Conservation (phyloP, 1,140 invertebrate species). For the Panagrolaimus sp. region DNA sequence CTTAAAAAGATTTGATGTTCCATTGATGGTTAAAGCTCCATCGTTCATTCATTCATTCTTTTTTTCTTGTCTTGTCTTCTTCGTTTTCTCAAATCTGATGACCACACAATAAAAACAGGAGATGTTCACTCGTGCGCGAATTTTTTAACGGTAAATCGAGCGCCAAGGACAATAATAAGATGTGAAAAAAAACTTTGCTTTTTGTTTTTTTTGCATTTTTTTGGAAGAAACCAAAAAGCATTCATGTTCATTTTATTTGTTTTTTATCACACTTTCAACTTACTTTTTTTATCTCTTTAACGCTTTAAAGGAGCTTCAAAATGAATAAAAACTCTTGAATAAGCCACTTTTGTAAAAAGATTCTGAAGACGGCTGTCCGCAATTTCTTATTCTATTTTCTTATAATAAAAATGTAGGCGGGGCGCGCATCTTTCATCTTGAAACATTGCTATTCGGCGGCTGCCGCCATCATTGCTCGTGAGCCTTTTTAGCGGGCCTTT, state of each 20-base stretch:
- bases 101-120: slow-evolving; percentile 1
- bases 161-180: slow-evolving; percentile 4
- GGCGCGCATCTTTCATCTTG: slow-evolving; percentile 10
- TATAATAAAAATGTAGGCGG: background rate
- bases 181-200: background rate
- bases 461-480: background rate
- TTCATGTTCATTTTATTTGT: slow-evolving; percentile 7
- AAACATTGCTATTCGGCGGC: slow-evolving; percentile 5
- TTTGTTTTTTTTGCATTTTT: too few relatives aligned
- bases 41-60: background rate
- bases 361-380: slow-evolving; percentile 11
- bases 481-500: slow-evolving; percentile 6
- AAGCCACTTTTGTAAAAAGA: background rate
- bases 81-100: slow-evolving; percentile 1
- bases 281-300: slow-evolving; percentile 9
- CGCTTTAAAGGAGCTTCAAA: background rate
- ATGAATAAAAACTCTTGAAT: background rate
- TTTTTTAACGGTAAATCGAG: slow-evolving; percentile 14
- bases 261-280: slow-evolving; percentile 1
- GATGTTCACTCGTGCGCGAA: background rate
- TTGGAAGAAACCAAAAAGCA: background rate
- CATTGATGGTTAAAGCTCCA: too few relatives aligned
- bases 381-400: background rate
- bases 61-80: background rate
- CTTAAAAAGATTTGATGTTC: background rate